phyloP scores from a whole-genome alignment of 2,888 invertebrate genomes.

The Limnephilus auricula region DNA sequence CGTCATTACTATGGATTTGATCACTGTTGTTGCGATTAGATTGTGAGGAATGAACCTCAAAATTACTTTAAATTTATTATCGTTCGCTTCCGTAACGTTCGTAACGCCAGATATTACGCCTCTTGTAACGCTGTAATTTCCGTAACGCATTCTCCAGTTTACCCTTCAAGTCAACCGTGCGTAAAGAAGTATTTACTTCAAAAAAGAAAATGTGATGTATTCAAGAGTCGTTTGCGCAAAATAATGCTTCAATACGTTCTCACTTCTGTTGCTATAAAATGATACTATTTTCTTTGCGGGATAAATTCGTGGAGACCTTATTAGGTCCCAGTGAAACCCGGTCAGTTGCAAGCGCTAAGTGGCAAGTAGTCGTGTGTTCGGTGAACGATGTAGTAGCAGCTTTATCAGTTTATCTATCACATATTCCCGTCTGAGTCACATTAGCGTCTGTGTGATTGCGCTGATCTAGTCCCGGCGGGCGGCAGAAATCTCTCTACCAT shows the following conservation, averaged over 20 bases:
- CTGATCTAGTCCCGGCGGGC: slow-evolving; percentile 13
- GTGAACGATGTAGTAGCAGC: not conserved
- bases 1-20: too few species aligned
- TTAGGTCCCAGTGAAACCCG: not conserved
- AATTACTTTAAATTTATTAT: too few species aligned
- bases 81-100: too few species aligned
- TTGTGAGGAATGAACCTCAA: too few species aligned
- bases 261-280: not conserved
- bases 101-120: too few species aligned
- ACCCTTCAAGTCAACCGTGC: too few species aligned
- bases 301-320: not conserved
- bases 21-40: too few species aligned
- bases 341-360: not conserved
- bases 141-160: too few species aligned
- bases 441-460: slow-evolving; percentile 6
- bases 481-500: not conserved
- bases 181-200: too few species aligned
- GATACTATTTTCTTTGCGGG: not conserved
- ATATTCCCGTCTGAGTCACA: not conserved
- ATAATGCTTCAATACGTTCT: not conserved
- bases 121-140: too few species aligned
- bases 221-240: not conserved
- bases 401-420: slow-evolving; percentile 22
- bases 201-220: not conserved
- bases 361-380: not conserved